These are phyloP conservation scores for Cerastis leucographa DNA, from an alignment of 2,888 invertebrate genomes.

Conservation along the genomic window DNA sequence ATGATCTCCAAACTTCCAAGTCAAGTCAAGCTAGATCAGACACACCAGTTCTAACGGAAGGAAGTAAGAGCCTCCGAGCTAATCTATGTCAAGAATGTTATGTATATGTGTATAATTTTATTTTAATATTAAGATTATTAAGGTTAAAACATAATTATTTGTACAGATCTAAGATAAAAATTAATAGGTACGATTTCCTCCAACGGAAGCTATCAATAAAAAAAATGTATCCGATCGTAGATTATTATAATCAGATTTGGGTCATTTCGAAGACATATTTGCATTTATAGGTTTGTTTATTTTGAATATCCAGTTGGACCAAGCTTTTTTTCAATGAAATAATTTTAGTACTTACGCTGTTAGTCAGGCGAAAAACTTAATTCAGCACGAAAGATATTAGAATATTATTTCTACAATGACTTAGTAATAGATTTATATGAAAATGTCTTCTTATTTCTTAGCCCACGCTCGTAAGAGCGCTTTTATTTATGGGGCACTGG, in stretches of 20 bases:
- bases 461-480: neutral
- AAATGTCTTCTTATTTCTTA: neutral
- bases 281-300: conserved; percentile 14
- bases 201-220: conserved; percentile 36
- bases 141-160: conserved; percentile 32
- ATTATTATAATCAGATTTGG: conserved; percentile 10
- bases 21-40: neutral
- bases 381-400: neutral
- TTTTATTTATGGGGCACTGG: neutral
- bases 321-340: neutral
- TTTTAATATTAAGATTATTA: conserved; percentile 23
- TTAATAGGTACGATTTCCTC: conserved; percentile 48
- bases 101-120: neutral
- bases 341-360: conserved; percentile 3
- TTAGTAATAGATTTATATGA: conserved; percentile 1
- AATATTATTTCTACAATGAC: neutral
- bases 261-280: neutral
- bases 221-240: conserved; percentile 11
- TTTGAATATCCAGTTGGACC: neutral
- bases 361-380: conserved; percentile 14
- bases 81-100: conserved; percentile 32
- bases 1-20: neutral
- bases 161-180: conserved; percentile 44
- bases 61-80: neutral
- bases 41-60: neutral